Conservation (phyloP, 2,888 invertebrate genomes). For the Lithosia quadra region DNA sequence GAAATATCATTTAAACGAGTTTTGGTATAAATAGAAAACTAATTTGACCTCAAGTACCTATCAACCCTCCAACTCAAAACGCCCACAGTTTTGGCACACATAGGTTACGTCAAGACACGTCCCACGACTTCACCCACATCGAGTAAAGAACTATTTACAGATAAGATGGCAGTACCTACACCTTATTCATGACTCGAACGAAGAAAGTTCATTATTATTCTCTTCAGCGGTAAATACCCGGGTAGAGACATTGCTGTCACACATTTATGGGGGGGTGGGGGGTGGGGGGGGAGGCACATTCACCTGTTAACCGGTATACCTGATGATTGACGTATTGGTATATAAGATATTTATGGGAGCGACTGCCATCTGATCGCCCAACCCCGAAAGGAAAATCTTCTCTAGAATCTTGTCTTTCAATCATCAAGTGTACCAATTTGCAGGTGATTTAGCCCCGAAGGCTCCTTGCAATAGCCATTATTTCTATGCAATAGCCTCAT, state of each 20-base stretch:
- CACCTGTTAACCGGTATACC: too few species aligned
- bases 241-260: neutral
- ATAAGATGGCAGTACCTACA: neutral
- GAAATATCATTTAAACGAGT: neutral
- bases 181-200: neutral
- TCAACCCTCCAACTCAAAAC: neutral
- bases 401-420: too few species aligned
- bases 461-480: too few species aligned
- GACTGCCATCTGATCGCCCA: too few species aligned
- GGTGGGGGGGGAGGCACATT: too few species aligned
- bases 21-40: neutral
- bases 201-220: neutral
- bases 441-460: too few species aligned
- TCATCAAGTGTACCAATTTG: too few species aligned
- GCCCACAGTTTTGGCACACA: neutral
- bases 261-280: too few species aligned
- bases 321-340: too few species aligned
- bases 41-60: neutral
- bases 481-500: too few species aligned
- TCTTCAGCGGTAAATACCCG: conserved; percentile 4
- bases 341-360: too few species aligned
- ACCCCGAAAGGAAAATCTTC: too few species aligned
- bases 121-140: neutral
- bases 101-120: neutral
- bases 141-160: neutral